Base-by-base conservation (phyloP, 2,113 vertebrate genomes). In the Thomomys bottae region DNA sequence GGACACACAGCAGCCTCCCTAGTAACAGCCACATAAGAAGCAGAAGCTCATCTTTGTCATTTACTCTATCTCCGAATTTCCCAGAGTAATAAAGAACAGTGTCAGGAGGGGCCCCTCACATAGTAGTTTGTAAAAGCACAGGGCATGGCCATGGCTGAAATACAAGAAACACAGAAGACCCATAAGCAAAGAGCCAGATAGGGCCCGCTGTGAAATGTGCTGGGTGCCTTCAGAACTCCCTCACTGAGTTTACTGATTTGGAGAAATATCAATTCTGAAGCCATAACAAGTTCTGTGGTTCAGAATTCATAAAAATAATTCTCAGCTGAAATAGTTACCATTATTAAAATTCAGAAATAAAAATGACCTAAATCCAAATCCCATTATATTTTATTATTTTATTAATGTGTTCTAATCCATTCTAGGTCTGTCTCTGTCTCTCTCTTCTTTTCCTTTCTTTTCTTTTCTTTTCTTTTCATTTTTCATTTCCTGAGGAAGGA, bases 311-410 rank as follows among this genome's bases (percentile, higher is more conserved):
- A 83, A 66, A 66, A 87, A 78, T 85, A 89, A 78, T 23, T 82
- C 12, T 91, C 30, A n/a, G 21, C 20, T 88, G 30, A 82, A 82
- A 1, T 85, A 36, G 17, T 85, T 75, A 71, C 36, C 49, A 70
- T 59, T 75, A 66, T 26, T 32, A 45, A 79, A 95, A 45, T 6
- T 76, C 76, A 94, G 76, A 80, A 93, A 90, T 89, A n/a, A 84
- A 70, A 89, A 24, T 17, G 8, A 88, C 45, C 45, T 59, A 88
- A 67, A 59, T 59, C n/a, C 77, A 91, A 77, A 78, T 49, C 59
- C 23, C 10, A 84, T 32, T 59, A 36, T 67, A 68, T 77, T 76
- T 87, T 49, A 82, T 86, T 92, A 72, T 73, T 86, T 68, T 84
- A 68, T 81, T 89, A 49, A 3, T 36, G 8, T n/a, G 34, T 32